phyloP scores from a whole-genome alignment of 2,888 invertebrate species.

The Plemyria rubiginata region DNA sequence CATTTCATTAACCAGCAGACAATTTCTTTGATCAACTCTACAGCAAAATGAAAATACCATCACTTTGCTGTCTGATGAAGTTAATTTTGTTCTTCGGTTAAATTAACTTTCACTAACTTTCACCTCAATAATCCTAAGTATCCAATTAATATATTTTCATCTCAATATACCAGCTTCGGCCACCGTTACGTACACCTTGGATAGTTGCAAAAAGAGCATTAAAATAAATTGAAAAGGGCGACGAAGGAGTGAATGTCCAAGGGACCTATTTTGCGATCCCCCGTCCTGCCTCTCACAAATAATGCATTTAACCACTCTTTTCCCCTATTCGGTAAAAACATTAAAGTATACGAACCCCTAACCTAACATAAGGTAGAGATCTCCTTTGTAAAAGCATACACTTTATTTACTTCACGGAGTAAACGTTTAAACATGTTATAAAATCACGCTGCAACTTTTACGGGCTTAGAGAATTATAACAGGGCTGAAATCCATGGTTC shows the following conservation, averaged over 20 bases:
- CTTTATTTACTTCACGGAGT: neutral
- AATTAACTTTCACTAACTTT: too few relatives aligned
- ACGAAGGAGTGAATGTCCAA: conserved; percentile 9
- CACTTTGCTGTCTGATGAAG: too few relatives aligned
- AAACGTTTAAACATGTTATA: neutral
- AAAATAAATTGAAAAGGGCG: conserved; percentile 16
- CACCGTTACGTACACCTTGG: neutral
- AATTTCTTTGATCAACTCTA: too few relatives aligned
- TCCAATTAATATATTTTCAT: neutral
- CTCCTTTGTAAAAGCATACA: neutral
- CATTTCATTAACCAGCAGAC: too few relatives aligned
- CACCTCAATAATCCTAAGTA: too few relatives aligned
- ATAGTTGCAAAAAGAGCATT: neutral
- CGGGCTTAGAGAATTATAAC: neutral
- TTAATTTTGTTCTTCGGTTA: too few relatives aligned
- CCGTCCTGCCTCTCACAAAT: conserved; percentile 7
- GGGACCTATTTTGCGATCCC: conserved; percentile 17
- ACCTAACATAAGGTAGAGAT: conserved; percentile 1
- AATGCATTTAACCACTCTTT: conserved; percentile 15
- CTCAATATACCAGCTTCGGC: neutral
- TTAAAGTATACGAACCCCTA: neutral
- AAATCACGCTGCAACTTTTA: neutral
- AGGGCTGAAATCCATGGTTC: too few relatives aligned
- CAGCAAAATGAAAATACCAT: too few relatives aligned
- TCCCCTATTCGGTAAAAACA: neutral